Evolutionary conservation across 2,797 vertebrate species (phyloP), one percentile per base, ranked within the genome.

Genomic region (Myotis findleyi): DNA sequence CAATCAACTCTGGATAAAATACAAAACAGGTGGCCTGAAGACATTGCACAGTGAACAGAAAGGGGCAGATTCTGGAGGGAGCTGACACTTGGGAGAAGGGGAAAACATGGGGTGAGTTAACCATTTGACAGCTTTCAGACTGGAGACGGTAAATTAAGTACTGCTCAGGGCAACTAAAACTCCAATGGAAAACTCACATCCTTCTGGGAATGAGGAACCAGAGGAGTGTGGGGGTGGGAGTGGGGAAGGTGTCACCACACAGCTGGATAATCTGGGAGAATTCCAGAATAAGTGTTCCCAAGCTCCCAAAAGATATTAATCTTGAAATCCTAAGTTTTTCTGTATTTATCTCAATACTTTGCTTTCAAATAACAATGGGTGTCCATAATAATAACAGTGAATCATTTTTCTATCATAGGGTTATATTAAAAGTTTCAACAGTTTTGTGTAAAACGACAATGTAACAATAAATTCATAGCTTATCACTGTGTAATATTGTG

Each of bases 281-380:
- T 64, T 33, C 25, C 62, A 23, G 38, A 36, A 85, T 79, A 84
- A n/a, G n/a, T 44, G 18, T 84, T 72, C 79, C 75, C 25, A 82
- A 89, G 82, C 71, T 79, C 64, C 27, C 5, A 30, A 47, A 25
- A 85, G 27, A 59, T 81, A 81, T 3, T 49, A 83, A 75, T 75
- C 44, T 62, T 90, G 14, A 89, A 90, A 93, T 72, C 33, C 12
- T 51, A 83, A 87, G 9, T 92, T 79, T 79, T 38, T 86, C 57
- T 81, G 41, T 76, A 59, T 75, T 92, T 83, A 81, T 80, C 81
- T 81, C 33, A 83, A 88, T 68, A 81, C 11, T 77, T 77, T 47
- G 51, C 30, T 77, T 69, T 87, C 44, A 92, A 92, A 71, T 69
- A 92, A 68, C 36, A 72, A 77, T 87, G 41, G 62, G 33, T 90